Percentiles rank a stretch among this genome's conserved stretches.
phyloP scores from a whole-genome alignment of 1,140 invertebrate species.

The Cylas formicarius region DNA sequence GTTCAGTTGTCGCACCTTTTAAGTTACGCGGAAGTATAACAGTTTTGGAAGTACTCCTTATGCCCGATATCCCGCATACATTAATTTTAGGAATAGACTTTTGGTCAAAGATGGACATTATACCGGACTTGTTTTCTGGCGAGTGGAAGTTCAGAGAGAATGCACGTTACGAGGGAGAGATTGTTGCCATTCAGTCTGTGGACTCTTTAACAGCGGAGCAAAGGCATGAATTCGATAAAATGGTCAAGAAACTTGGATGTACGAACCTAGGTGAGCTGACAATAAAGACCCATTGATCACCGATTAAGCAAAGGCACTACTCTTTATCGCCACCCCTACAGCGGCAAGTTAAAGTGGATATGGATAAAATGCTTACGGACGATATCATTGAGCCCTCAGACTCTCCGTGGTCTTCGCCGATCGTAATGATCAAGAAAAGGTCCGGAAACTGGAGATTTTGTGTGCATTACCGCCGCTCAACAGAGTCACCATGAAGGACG shows the following conservation, averaged over 20 bases:
- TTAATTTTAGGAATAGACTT: slow-evolving; percentile 1
- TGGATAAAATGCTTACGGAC: slow-evolving; percentile 25
- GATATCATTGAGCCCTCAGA: slow-evolving; percentile 31
- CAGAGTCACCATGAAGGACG: slow-evolving; percentile 31
- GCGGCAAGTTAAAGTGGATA: slow-evolving; percentile 1
- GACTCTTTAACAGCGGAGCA: background rate
- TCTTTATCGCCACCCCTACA: slow-evolving; percentile 4
- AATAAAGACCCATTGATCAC: background rate
- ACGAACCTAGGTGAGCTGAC: slow-evolving; percentile 2
- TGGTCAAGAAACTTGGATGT: slow-evolving; percentile 3
- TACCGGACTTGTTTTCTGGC: background rate
- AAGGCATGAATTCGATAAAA: background rate
- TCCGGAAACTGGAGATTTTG: slow-evolving; percentile 36
- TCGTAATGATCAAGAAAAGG: slow-evolving; percentile 41
- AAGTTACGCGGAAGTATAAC: background rate
- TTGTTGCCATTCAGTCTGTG: background rate
- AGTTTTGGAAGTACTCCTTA: background rate
- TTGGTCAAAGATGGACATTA: background rate
- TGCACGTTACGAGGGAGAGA: background rate
- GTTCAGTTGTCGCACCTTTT: background rate
- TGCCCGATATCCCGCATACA: background rate
- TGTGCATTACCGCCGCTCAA: slow-evolving; percentile 46
- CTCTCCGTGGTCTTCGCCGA: slow-evolving; percentile 39
- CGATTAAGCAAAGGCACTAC: slow-evolving; percentile 6
- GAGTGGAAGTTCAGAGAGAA: background rate